Evolutionary conservation across 2,888 invertebrate species (phyloP), one percentile per base, ranked within the genome.

Genomic region (Cantharis flavilabris): DNA sequence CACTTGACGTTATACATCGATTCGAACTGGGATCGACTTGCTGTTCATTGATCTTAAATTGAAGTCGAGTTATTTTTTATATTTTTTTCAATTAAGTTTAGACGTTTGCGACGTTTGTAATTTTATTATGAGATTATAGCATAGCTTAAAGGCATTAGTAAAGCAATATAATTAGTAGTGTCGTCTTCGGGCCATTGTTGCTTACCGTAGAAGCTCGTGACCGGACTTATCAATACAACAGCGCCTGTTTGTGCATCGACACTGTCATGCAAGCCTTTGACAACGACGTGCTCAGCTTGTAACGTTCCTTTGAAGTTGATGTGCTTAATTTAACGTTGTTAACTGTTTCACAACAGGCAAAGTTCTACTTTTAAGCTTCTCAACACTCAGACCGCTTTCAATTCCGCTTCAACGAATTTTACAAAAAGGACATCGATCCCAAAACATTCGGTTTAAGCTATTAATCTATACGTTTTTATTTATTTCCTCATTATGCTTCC

Each of bases 171-270:
- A 88, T 88, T 88, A 88, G 87, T 85, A 81, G 83, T 85, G 86
- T 86, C 86, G 87, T 87, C 87, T 87, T 86, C 84, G 84, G 83
- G 85, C 86, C 86, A 85, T 87, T 87, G 87, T 87, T 87, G 87
- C 87, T 88, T 87, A 86, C 87, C 85, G 86, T 85, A 83, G 84
- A 80, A 77, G 80, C 83, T 84, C 87, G 87, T 87, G 87, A 87
- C 87, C 84, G 82, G 86, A 85, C 83, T 86, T 77, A 62, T 76
- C 80, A 80, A 82, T 81, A 78, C 72, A 62, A 62, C 71, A 69
- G 71, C 73, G 76, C 77, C 77, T 73, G 77, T 77, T 80, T 80
- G 77, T 76, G 77, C 79, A 73, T 69, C 81, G 62, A 73, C 77
- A 75, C 75, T 78, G 75, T 76, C 78, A 73, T 71, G 76, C 80